Percentiles rank a stretch among this genome's conserved stretches.
Conservation (phyloP, 2,797 vertebrate genomes). For the Melanotaenia nigrans region DNA sequence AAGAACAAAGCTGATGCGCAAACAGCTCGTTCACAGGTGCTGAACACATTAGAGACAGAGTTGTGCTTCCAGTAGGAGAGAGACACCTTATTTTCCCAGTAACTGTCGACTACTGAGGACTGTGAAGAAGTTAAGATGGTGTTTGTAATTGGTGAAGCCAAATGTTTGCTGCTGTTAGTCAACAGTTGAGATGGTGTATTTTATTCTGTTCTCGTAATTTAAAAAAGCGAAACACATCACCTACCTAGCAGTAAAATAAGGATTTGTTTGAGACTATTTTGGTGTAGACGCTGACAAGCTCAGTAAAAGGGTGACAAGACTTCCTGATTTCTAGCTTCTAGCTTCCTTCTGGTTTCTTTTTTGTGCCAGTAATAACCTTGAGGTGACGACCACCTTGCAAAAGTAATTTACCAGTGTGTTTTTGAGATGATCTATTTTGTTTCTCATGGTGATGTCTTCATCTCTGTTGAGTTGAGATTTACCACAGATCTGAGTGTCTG, state of each 20-base stretch:
- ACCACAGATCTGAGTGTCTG: constrained; percentile 24
- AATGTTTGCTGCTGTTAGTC: background rate
- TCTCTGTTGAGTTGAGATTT: constrained; percentile 53
- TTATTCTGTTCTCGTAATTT: background rate
- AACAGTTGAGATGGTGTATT: background rate
- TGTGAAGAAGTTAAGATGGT: background rate
- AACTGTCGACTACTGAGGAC: background rate
- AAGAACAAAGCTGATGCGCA: background rate
- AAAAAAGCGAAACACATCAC: background rate
- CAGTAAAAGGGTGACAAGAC: background rate
- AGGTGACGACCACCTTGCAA: background rate
- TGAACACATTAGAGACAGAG: background rate
- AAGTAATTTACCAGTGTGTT: background rate
- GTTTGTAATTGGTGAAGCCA: background rate
- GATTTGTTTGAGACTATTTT: background rate
- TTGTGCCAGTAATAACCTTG: no score
- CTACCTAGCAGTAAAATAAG: background rate
- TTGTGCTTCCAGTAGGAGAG: background rate
- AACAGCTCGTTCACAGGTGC: background rate
- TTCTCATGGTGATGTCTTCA: background rate
- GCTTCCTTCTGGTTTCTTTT: no score
- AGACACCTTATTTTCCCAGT: background rate
- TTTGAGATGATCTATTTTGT: background rate
- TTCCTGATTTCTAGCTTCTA: background rate
- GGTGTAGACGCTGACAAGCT: background rate